Conservation (phyloP, 2,113 vertebrate species). For the Mesoclemmys tuberculata region DNA sequence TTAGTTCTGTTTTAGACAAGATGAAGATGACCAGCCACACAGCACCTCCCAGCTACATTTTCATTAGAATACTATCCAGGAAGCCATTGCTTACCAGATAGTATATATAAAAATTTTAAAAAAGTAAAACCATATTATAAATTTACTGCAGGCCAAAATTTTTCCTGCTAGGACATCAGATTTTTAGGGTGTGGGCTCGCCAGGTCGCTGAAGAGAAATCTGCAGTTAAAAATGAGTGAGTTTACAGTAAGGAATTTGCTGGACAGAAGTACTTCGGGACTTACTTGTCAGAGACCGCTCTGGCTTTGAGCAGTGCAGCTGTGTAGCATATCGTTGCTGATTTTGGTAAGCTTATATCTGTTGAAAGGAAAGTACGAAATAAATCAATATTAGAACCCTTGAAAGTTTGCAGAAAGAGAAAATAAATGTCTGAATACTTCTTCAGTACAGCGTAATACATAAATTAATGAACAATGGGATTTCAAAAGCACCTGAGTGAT, state of each 20-base stretch:
- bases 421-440: neutral
- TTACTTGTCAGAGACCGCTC: constrained; percentile 99
- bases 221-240: constrained; percentile 34
- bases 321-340: constrained; percentile 99
- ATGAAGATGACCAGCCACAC: constrained; percentile 50
- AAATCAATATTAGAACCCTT: constrained; percentile 37
- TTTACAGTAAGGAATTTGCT: constrained; percentile 20
- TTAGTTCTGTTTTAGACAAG: constrained; percentile 10
- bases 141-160: constrained; percentile 20
- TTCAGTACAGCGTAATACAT: neutral
- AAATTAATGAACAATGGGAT: neutral
- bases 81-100: constrained; percentile 52
- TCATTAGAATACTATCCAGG: constrained; percentile 43
- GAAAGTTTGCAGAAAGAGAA: constrained; percentile 18
- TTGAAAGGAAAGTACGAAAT: constrained; percentile 73
- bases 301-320: constrained; percentile 97
- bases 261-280: constrained; percentile 71
- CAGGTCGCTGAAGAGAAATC: constrained; percentile 44
- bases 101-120: constrained; percentile 38
- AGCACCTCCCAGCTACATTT: constrained; percentile 33
- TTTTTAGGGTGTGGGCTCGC: constrained; percentile 64
- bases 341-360: constrained; percentile 99
- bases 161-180: constrained; percentile 42
- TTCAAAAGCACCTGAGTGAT: neutral
- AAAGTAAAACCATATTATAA: neutral